phyloP scores from a whole-genome alignment of 2,888 invertebrate species.

The Lochmaea crataegi region DNA sequence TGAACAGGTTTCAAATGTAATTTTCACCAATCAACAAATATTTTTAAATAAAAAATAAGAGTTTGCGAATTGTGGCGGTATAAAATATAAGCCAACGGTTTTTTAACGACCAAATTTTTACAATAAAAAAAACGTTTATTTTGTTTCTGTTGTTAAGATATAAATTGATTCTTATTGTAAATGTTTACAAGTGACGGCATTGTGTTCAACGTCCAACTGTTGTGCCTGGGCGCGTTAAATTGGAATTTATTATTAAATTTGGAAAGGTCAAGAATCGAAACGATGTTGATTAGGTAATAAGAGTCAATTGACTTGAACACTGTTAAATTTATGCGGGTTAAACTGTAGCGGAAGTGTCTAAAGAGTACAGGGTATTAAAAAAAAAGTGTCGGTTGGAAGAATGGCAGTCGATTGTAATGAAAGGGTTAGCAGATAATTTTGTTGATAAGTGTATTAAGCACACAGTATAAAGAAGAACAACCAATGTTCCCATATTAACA shows the following conservation, averaged over 20 bases:
- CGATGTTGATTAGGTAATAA: background rate
- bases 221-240: background rate
- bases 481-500: background rate
- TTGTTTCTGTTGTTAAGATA: background rate
- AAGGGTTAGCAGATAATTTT: background rate
- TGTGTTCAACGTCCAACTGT: slow-evolving; percentile 3
- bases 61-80: too few relatives aligned
- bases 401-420: background rate
- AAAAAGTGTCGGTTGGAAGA: background rate
- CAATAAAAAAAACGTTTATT: too few relatives aligned
- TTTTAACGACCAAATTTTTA: too few relatives aligned
- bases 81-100: too few relatives aligned
- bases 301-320: background rate
- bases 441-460: background rate
- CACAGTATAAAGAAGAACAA: background rate
- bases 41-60: too few relatives aligned
- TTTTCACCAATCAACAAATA: too few relatives aligned
- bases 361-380: background rate
- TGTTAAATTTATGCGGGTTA: slow-evolving; percentile 5
- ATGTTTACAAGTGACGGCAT: background rate
- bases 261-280: slow-evolving; percentile 11
- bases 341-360: background rate
- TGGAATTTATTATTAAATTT: background rate
- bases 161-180: background rate
- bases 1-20: too few relatives aligned